Evolutionary conservation across 1,140 invertebrate genomes (phyloP).

Genomic region (Hyles vespertilio): DNA sequence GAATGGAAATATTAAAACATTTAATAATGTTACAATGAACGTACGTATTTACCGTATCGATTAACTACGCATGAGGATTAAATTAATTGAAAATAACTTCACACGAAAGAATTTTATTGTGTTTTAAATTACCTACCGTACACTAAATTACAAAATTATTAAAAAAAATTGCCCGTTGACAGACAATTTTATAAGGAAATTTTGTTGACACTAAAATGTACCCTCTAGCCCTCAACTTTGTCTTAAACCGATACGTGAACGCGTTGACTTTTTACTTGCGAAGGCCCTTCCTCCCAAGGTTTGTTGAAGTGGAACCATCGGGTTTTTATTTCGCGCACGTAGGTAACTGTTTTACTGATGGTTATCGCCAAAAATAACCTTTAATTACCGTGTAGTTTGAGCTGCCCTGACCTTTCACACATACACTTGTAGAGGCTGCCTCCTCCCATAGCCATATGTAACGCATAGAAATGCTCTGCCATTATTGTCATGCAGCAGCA

Average conservation of each 20-base stretch:
- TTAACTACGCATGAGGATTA: slow-evolving; percentile 22
- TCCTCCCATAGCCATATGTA: slow-evolving; percentile 41
- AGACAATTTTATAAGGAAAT: background rate
- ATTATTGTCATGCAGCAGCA: background rate
- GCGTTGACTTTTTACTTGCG: slow-evolving; percentile 42
- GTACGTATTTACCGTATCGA: slow-evolving; percentile 41
- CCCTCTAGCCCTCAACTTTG: slow-evolving; percentile 20
- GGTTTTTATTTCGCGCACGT: slow-evolving; percentile 59
- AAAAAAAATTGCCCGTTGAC: no score
- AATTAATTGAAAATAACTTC: no score
- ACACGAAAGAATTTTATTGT: no score
- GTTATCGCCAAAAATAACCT: slow-evolving; percentile 73
- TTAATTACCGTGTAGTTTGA: slow-evolving; percentile 71
- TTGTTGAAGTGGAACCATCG: slow-evolving; percentile 45
- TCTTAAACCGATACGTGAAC: slow-evolving; percentile 34
- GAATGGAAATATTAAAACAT: no score
- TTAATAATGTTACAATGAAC: slow-evolving; percentile 27
- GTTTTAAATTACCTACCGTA: no score
- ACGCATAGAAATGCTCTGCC: slow-evolving; percentile 28
- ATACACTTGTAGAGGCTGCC: slow-evolving; percentile 42
- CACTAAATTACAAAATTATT: no score
- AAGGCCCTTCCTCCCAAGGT: slow-evolving; percentile 55
- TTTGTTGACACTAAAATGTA: slow-evolving; percentile 9
- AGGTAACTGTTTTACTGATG: slow-evolving; percentile 71
- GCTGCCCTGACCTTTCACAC: slow-evolving; percentile 69